Evolutionary conservation across 2,113 vertebrate species (phyloP).

Genomic region (Platichthys stellatus): DNA sequence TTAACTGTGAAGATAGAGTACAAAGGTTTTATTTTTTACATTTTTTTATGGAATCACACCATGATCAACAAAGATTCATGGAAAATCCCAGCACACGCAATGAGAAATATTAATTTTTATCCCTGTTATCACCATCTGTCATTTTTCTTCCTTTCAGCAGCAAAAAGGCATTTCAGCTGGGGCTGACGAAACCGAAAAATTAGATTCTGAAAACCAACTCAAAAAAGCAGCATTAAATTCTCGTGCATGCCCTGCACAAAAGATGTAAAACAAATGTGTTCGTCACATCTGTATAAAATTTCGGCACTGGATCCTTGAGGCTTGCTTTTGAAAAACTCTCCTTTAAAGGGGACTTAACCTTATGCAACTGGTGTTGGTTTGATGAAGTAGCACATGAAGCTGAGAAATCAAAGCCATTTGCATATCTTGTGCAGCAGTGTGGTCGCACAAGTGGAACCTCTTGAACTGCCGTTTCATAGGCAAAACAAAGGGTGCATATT

Average conservation of each 20-base stretch:
- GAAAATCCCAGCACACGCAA: conserved; percentile 60
- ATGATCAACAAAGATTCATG: conserved; percentile 48
- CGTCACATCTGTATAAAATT: conserved; percentile 50
- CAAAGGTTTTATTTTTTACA: conserved; percentile 39
- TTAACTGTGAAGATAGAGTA: conserved; percentile 59
- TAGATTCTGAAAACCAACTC: conserved; percentile 61
- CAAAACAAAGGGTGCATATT: conserved; percentile 81
- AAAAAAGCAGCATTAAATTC: conserved; percentile 76
- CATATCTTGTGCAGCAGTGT: conserved; percentile 83
- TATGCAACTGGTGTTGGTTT: conserved; percentile 58
- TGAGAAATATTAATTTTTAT: conserved; percentile 50
- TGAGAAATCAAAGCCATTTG: conserved; percentile 69
- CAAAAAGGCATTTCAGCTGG: conserved; percentile 78
- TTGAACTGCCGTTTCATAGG: conserved; percentile 65
- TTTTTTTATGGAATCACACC: conserved; percentile 36
- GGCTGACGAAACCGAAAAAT: conserved; percentile 61
- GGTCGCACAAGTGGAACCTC: conserved; percentile 69
- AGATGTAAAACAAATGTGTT: conserved; percentile 69
- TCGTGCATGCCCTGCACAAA: conserved; percentile 74
- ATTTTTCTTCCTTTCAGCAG: conserved; percentile 64
- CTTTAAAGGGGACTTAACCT: conserved; percentile 53
- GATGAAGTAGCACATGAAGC: conserved; percentile 46
- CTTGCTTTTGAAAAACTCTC: conserved; percentile 44
- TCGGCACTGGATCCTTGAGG: conserved; percentile 49
- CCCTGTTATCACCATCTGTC: conserved; percentile 60